Evolutionary conservation across 1,140 invertebrate species (phyloP), one percentile per base, ranked within the genome.

Genomic region (Hypothenemus hampei): DNA sequence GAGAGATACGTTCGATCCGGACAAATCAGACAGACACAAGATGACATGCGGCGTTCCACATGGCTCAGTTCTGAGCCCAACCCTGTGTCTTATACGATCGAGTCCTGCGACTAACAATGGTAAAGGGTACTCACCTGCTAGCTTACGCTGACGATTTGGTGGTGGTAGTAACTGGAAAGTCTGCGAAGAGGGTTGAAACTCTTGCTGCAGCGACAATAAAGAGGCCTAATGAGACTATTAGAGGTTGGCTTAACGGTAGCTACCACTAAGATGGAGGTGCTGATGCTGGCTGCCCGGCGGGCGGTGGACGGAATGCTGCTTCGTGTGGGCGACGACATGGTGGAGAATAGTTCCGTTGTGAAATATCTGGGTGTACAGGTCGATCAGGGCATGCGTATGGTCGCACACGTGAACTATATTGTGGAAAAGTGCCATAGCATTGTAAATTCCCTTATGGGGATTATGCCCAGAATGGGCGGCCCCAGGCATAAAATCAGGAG

Each of bases 11-110:
- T 18, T 8, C 7, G 19, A 20, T 15, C 7, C 13, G 1, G 3
- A 0, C 0, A 15, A 48, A 29, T 68, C 67, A 43, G 0, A 15
- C 0, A 46, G 64, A 0, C 67, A 62, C 0, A n/a, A n/a, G n/a
- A n/a, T n/a, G n/a, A n/a, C n/a, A n/a, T 69, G 65, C 58, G 71
- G 73, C 0, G 73, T 73, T 31, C 72, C 73, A 1, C 71, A 75
- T 46, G 73, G 72, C 0, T 75, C 72, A 0, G 65, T 74, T 0
- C 47, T 73, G 0, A 72, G 71, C 0, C 69, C 72, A 0, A 51
- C 61, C 0, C 35, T 71, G 0, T 75, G 72, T 73, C 2, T 11
- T 58, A 3, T 58, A 58, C 13, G 13, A 58, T 20, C 33, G 31
- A 5, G 13, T 46, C 0, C 44, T 51, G 48, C 24, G 15, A 7